Percentiles rank a stretch among this genome's conserved stretches.
phyloP scores from a whole-genome alignment of 2,797 vertebrate species.

The Eremophila alpestris region DNA sequence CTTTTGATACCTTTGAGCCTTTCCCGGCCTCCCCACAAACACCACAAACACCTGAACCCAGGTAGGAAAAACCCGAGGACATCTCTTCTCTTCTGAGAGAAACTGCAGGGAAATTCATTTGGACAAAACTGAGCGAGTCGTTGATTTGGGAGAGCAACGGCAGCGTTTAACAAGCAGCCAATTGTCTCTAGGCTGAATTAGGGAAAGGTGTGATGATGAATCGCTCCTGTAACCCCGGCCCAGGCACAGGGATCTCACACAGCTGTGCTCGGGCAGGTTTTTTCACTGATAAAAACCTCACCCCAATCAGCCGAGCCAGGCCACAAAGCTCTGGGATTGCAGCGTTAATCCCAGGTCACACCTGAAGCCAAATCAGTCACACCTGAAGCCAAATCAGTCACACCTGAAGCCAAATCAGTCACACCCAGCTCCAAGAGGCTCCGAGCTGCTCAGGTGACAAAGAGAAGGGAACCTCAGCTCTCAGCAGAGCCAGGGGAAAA shows the following conservation, averaged over 20 bases:
- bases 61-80: accelerated
- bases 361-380: no score
- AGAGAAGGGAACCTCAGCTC: neutral
- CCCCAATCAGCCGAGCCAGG: neutral
- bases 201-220: neutral
- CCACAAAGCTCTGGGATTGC: neutral
- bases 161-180: neutral
- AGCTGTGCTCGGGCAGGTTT: neutral
- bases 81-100: neutral
- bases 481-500: neutral
- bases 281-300: neutral
- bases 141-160: neutral
- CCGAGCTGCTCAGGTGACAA: neutral
- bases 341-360: neutral
- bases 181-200: neutral
- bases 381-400: no score
- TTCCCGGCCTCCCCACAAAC: neutral
- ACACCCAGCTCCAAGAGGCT: neutral
- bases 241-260: neutral
- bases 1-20: no score
- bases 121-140: neutral
- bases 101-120: neutral
- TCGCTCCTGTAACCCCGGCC: neutral
- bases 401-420: no score
- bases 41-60: neutral